phyloP scores from a whole-genome alignment of 2,113 vertebrate genomes.

The Phaethornis superciliosus region DNA sequence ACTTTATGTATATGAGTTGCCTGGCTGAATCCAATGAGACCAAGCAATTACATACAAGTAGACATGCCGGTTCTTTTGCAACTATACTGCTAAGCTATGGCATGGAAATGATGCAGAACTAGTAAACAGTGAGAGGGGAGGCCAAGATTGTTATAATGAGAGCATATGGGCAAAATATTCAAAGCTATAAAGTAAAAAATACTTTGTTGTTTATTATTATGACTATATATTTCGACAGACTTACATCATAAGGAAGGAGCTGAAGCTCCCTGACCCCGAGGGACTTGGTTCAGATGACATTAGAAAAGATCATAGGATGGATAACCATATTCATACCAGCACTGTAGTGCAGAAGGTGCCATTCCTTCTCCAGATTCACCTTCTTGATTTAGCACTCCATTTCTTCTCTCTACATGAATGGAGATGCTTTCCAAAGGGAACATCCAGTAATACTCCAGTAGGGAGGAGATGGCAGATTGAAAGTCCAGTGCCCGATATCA shows the following conservation, averaged over 20 bases:
- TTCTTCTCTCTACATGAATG: background rate
- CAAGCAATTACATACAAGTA: background rate
- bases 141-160: background rate
- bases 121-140: background rate
- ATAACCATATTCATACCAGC: background rate
- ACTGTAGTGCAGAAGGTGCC: background rate
- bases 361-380: background rate
- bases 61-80: background rate
- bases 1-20: background rate
- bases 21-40: conserved; percentile 11
- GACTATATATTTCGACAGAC: background rate
- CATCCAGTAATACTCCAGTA: background rate
- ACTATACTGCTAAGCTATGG: background rate
- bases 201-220: background rate
- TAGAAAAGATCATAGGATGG: background rate
- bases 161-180: background rate
- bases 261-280: background rate
- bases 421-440: background rate
- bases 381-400: background rate
- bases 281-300: background rate
- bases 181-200: background rate
- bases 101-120: background rate
- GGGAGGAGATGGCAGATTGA: background rate
- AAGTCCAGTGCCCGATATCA: background rate
- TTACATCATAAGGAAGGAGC: background rate